Conservation (phyloP, 2,797 vertebrate genomes). For the Gila robusta region DNA sequence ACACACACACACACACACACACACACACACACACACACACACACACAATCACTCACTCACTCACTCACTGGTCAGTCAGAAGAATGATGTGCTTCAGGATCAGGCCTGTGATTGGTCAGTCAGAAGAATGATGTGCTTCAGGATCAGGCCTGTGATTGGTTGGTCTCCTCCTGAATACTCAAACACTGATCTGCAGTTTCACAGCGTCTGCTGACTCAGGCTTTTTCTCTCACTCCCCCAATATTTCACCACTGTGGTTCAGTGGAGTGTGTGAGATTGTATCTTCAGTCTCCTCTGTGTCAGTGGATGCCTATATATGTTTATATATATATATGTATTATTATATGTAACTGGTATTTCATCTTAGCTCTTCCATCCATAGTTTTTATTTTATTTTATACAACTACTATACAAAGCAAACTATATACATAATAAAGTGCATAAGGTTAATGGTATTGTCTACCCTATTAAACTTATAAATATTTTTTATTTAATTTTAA, state of each 20-base stretch:
- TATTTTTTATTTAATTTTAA: too few species aligned
- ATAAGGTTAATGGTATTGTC: too few species aligned
- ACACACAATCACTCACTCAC: too few species aligned
- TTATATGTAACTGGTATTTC: background rate
- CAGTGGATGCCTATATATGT: background rate
- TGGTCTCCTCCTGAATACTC: background rate
- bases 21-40: too few species aligned
- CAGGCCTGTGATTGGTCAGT: conserved; percentile 11
- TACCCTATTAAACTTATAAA: too few species aligned
- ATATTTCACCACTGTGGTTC: conserved; percentile 7
- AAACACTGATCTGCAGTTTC: conserved; percentile 26
- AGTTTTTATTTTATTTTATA: background rate
- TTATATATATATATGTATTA: background rate
- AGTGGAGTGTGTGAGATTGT: background rate
- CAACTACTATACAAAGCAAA: background rate
- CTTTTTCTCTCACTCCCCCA: background rate
- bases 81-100: background rate
- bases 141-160: conserved; percentile 26
- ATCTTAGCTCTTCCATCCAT: background rate
- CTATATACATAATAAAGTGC: too few species aligned
- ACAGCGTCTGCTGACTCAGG: conserved; percentile 30
- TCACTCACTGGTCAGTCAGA: too few species aligned
- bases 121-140: background rate
- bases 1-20: too few species aligned
- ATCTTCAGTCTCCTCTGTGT: background rate